These are phyloP conservation scores for Myopa tessellatipennis DNA, from an alignment of 2,888 invertebrate species.

Conservation along the genomic window DNA sequence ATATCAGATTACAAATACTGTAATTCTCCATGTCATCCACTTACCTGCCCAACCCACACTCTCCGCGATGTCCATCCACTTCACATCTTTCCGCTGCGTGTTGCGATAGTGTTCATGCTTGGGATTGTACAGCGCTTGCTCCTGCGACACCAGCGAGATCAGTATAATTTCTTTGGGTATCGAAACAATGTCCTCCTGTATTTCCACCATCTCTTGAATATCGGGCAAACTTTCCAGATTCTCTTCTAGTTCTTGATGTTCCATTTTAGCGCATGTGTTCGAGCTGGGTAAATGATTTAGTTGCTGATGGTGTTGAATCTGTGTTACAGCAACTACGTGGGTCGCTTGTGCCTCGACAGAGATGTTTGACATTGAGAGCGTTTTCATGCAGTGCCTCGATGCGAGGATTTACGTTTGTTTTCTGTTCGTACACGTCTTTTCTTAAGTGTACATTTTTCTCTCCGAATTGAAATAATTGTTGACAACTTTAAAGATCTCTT, in stretches of 20 bases:
- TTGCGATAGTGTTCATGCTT: constrained; percentile 63
- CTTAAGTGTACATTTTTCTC: constrained; percentile 36
- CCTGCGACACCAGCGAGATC: constrained; percentile 59
- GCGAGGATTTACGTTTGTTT: constrained; percentile 10
- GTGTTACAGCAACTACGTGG: constrained; percentile 24
- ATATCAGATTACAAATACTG: not conserved
- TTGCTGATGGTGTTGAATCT: constrained; percentile 26
- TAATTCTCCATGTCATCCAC: not conserved
- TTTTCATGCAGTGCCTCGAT: constrained; percentile 41
- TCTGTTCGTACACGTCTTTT: not conserved
- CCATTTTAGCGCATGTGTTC: constrained; percentile 31
- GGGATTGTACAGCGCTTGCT: constrained; percentile 63
- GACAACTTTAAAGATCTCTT: not conserved
- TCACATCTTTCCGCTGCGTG: constrained; percentile 58
- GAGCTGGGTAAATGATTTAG: constrained; percentile 29
- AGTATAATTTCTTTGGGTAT: constrained; percentile 61
- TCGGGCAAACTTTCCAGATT: constrained; percentile 53
- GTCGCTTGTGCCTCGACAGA: constrained; percentile 43
- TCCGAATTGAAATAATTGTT: not conserved
- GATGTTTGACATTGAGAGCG: constrained; percentile 40
- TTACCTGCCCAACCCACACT: constrained; percentile 62
- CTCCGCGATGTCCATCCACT: constrained; percentile 60
- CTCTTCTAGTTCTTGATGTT: constrained; percentile 46
- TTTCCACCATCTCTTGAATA: constrained; percentile 49
- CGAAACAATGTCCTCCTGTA: constrained; percentile 50